Evolutionary conservation across 2,888 invertebrate species (phyloP), one percentile per base, ranked within the genome.

Genomic region (Sabellastarte sp.): DNA sequence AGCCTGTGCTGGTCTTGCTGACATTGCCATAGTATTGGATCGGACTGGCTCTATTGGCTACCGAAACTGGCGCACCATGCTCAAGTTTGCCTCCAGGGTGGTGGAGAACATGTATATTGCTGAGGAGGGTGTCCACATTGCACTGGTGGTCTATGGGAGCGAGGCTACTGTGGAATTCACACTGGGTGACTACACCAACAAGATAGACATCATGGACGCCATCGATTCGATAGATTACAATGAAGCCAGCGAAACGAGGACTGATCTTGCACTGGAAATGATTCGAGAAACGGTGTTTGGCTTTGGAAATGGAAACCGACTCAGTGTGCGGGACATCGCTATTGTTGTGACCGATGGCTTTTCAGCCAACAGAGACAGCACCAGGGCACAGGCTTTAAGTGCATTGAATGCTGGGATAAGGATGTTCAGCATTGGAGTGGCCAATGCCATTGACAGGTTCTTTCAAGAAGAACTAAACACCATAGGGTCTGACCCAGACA

Each of bases 401-500:
- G 70, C 78, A 3, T 67, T 76, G 53, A 64, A 63, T 51, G 61
- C 60, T 3, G 77, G 76, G 0, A 72, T 73, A 2, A 70, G 73
- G 28, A 68, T 76, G 60, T 78, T 74, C 63, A 72, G 73, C 29
- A 71, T 79, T 56, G 79, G 78, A 1, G 70, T 77, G 55, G 76
- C 76, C n/a, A n/a, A n/a, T n/a, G 57, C 72, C 5, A 28, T 29
- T 2, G 58, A 67, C 20, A 67, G 74, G 52, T 58, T 77, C 41
- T 65, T 79, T 32, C 50, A 31, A 28, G 57, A 31, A 5, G 65
- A 67, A 59, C 57, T 67, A 62, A 53, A 60, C 31, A 29, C 32
- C 31, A 77, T 80, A 31, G 78, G 76, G 52, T 75, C 75, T 0
- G 71, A 75, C 57, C 78, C 78, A 3, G 73, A 75, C 62, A 76